Conservation (phyloP, 2,888 invertebrate species). For the Netelia virgata region DNA sequence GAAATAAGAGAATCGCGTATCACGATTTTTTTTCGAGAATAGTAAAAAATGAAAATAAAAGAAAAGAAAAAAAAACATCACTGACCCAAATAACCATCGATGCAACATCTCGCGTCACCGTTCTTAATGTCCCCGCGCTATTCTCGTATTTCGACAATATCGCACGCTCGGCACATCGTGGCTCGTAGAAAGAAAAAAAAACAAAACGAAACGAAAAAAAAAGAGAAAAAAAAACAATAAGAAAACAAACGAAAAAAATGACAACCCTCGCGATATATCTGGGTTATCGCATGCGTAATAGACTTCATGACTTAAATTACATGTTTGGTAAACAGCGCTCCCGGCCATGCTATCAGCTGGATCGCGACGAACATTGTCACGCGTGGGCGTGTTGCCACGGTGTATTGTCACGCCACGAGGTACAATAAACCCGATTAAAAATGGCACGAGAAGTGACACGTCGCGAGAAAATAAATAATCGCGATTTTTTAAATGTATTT, state of each 20-base stretch:
- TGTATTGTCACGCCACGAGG: conserved; percentile 24
- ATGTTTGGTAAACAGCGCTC: conserved; percentile 64
- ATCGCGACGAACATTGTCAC: conserved; percentile 69
- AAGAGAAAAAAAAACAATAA: not conserved
- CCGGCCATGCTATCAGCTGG: conserved; percentile 68
- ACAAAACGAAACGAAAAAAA: conserved; percentile 11
- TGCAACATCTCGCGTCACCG: not conserved
- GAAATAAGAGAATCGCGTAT: conserved; percentile 18
- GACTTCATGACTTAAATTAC: conserved; percentile 61
- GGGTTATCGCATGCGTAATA: conserved; percentile 67
- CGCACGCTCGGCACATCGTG: conserved; percentile 8
- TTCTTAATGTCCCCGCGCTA: not conserved
- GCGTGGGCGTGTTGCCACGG: conserved; percentile 40
- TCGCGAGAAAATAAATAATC: not conserved
- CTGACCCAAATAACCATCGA: conserved; percentile 33
- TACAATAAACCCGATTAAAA: not conserved
- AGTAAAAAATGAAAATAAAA: conserved; percentile 10
- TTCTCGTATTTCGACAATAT: conserved; percentile 55
- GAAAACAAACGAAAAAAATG: conserved; percentile 27
- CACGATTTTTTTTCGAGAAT: not conserved
- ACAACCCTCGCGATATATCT: conserved; percentile 42
- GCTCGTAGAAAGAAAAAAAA: not conserved
- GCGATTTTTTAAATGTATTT: too few species aligned
- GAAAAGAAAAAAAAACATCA: conserved; percentile 13
- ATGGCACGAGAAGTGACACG: conserved; percentile 5